Evolutionary conservation across 2,888 invertebrate genomes (phyloP).

Genomic region (Trilocha varians): DNA sequence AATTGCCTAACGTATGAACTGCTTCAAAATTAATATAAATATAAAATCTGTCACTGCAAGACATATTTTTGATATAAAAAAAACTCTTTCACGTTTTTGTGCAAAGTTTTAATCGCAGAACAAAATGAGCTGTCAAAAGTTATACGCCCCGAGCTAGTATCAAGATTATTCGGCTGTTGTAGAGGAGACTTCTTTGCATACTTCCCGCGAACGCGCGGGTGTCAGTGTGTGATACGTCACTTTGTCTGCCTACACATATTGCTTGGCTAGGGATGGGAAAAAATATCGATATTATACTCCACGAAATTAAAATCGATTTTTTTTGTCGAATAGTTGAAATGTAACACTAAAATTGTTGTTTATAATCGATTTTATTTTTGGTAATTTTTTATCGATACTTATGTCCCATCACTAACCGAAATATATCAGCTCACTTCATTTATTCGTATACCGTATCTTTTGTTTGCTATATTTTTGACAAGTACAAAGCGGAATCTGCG

Average conservation of each 20-base stretch:
- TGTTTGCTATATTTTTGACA: slow-evolving; percentile 74
- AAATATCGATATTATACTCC: slow-evolving; percentile 1
- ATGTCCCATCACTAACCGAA: slow-evolving; percentile 42
- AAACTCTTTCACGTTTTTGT: slow-evolving; percentile 11
- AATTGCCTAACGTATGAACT: too few relatives aligned
- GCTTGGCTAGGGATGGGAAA: slow-evolving; percentile 39
- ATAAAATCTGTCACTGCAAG: slow-evolving; percentile 11
- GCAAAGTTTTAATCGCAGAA: slow-evolving; percentile 12
- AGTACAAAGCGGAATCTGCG: slow-evolving; percentile 71
- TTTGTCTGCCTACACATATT: slow-evolving; percentile 66
- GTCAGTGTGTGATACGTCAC: slow-evolving; percentile 70
- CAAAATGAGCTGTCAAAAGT: slow-evolving; percentile 37
- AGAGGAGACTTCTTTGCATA: slow-evolving; percentile 69
- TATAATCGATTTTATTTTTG: too few relatives aligned
- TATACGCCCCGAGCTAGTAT: slow-evolving; percentile 37
- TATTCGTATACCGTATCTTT: slow-evolving; percentile 67
- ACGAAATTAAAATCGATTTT: too few relatives aligned
- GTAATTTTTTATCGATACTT: slow-evolving; percentile 23
- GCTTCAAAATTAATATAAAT: not conserved
- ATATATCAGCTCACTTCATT: slow-evolving; percentile 73
- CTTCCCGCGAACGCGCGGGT: slow-evolving; percentile 62
- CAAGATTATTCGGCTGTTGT: slow-evolving; percentile 45
- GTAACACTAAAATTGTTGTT: too few relatives aligned
- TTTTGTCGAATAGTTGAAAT: too few relatives aligned
- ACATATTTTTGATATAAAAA: not conserved